Evolutionary conservation across 2,888 invertebrate species (phyloP), one percentile per base, ranked within the genome.

Genomic region (Cistogaster globosa): DNA sequence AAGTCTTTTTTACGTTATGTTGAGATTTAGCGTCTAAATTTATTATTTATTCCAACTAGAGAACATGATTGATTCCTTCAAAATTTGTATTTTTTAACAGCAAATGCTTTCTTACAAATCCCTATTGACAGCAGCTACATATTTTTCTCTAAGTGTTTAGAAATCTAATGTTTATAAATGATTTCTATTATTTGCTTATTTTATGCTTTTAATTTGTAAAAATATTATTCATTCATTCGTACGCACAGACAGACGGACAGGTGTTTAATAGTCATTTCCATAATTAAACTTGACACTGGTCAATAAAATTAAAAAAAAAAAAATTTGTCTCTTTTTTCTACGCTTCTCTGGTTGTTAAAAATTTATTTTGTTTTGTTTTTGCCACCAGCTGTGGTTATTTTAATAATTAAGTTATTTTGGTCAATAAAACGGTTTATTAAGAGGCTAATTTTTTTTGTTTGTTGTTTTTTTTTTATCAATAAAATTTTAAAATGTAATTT

Each of bases 211-310:
- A 45, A 48, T 62, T 26, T 42, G 62, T 60, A 36, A 51, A 57
- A 63, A 14, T 8, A n/a, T 20, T 42, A 22, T 22, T 26, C 26
- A 32, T 14, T 12, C 16, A 45, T 14, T 14, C 12, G n/a, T 20
- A 18, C 18, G 51, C 7, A 8, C 18, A 9, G n/a, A 48, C 20
- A 62, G 51, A 62, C 36, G 14, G 71, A 60, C 76, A 83, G 77
- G 65, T 83, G 77, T 58, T 72, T 51, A 72, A 67, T 74, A 69
- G 67, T 51, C 12, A 72, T 75, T 79, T 38, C 84, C 80, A 77
- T 77, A 84, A 81, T 84, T 84, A 81, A 84, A 84, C 81, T 84
- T 84, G 84, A 81, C 84, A 84, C 80, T 80, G 67, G 55, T 36
- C 75, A 58, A 60, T 38, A 76, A 53, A 48, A 16, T 62, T 20